These are phyloP conservation scores for Rhea pennata DNA, from an alignment of 2,113 vertebrate species.

Conservation along the genomic window DNA sequence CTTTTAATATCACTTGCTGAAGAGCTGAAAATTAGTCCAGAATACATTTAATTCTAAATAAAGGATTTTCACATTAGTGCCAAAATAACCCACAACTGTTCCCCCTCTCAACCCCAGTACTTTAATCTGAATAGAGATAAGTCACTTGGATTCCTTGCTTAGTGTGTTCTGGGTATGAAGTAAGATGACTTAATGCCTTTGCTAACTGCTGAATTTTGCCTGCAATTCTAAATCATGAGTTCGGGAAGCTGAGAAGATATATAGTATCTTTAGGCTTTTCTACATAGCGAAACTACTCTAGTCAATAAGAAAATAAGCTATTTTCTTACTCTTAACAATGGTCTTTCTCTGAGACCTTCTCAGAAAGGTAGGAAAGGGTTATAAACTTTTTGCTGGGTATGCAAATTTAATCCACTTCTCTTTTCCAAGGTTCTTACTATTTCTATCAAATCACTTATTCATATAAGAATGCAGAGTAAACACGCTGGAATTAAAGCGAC, in stretches of 20 bases:
- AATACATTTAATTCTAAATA: neutral
- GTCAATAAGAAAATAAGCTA: no score
- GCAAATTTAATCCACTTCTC: neutral
- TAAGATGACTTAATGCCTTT: neutral
- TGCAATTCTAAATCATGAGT: neutral
- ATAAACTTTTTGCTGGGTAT: neutral
- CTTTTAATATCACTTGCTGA: neutral
- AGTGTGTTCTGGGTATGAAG: no score
- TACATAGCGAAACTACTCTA: no score
- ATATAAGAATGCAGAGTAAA: neutral
- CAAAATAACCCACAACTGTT: neutral
- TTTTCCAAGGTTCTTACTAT: neutral
- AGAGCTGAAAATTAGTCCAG: neutral
- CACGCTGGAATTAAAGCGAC: neutral
- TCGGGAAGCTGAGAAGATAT: neutral
- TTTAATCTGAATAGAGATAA: neutral
- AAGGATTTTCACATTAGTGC: neutral
- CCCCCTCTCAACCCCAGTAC: neutral
- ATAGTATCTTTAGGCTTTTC: neutral
- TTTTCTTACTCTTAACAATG: no score
- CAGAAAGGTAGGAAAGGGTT: neutral
- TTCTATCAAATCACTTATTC: neutral
- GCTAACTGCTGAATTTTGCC: neutral
- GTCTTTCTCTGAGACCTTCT: no score
- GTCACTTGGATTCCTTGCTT: neutral